A percentile compares a stretch with the other conserved stretches of the same genome.
These are phyloP conservation scores for Dicroscelio sp. DNA, from an alignment of 2,888 invertebrate genomes.

Conservation along the genomic window DNA sequence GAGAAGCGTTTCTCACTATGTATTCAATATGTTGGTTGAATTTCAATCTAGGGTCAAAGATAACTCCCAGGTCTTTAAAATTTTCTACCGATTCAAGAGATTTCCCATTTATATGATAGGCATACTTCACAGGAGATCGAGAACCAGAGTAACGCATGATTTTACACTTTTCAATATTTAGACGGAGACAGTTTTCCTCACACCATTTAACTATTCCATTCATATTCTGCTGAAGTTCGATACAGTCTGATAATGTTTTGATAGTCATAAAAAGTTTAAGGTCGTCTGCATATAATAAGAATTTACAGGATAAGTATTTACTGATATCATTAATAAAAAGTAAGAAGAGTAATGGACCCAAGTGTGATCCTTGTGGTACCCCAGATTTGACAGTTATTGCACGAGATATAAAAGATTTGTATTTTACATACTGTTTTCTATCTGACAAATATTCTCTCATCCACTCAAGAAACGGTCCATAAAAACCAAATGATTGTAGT, in stretches of 20 bases:
- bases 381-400: slow-evolving; percentile 4
- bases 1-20: neutral
- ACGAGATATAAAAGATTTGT: neutral
- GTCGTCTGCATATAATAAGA: neutral
- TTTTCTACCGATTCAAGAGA: neutral
- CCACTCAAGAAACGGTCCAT: neutral
- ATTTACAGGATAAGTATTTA: neutral
- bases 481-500: neutral
- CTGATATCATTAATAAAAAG: neutral
- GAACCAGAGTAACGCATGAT: neutral
- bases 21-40: neutral
- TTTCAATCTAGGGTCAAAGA: slow-evolving; percentile 1
- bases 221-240: neutral
- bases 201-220: neutral
- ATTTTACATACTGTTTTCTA: slow-evolving; percentile 3
- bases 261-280: neutral
- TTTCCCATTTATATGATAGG: neutral
- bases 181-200: neutral
- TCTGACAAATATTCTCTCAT: neutral
- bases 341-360: too few relatives aligned
- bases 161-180: slow-evolving; percentile 14
- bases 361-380: neutral
- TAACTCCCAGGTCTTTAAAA: neutral
- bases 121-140: neutral
- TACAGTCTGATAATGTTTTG: neutral